Evolutionary conservation across 2,113 vertebrate species (phyloP), one percentile per base, ranked within the genome.

Genomic region (Asarcornis scutulata): DNA sequence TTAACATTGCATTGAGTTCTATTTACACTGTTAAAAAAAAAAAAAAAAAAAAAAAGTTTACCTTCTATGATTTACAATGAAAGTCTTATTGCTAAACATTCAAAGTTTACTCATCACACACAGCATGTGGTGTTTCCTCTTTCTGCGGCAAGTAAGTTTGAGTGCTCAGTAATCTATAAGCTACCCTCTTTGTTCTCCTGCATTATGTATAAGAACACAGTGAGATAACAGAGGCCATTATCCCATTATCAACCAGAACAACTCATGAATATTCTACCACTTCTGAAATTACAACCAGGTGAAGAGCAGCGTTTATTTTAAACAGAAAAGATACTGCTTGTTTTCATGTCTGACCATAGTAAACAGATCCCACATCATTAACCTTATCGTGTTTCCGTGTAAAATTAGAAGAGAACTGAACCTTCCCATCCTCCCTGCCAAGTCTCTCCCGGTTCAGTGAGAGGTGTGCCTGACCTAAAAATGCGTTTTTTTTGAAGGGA

Each of bases 391-490:
- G 25, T 36, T 25, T 74, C 26, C 3, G 23, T 78, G 44, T 62
- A 44, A 92, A 88, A 52, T 17, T 2, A 44, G 27, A 52, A 53
- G 15, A 74, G 11, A 8, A 48, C 50, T 58, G 38, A 80, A 86
- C 3, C 4, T 66, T 58, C 8, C 15, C 10, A 4, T 56, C 15
- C 48, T 55, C 27, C 44, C 42, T 79, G 22, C 13, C 48, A 73
- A 50, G 60, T 40, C n/a, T 82, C 44, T 83, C 55, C 16, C 21
- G 82, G 84, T 84, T 62, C 76, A 72, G 9, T 11, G 17, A 44
- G 60, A 88, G 69, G 21, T 79, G 31, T 62, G 9, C 48, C 53
- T 96, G 88, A 91, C 83, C 80, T 86, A 93, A 62, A 96, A 84
- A 88, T 17, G 69, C 2, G 1, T 68, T 78, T 75, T 81, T 66